A percentile compares a stretch with the other conserved stretches of the same genome.
phyloP scores from a whole-genome alignment of 2,888 invertebrate species.

The Oscheius sp. region DNA sequence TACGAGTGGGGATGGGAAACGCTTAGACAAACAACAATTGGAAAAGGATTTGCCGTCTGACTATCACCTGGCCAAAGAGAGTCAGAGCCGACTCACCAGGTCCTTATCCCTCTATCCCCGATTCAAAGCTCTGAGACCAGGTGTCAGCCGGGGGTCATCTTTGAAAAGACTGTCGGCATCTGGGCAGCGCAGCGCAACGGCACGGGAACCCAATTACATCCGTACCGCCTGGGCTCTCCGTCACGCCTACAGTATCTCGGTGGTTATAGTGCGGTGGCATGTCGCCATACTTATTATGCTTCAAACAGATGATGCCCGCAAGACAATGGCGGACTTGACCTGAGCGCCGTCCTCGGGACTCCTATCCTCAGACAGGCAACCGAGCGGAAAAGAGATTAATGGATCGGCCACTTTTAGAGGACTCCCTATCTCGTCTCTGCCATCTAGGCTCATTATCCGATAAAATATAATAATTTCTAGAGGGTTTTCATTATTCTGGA shows the following conservation, averaged over 20 bases:
- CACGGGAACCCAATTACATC: slow-evolving; percentile 21
- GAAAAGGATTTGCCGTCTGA: too few relatives aligned
- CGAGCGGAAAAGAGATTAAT: slow-evolving; percentile 11
- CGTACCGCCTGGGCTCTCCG: slow-evolving; percentile 18
- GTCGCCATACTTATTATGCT: slow-evolving; percentile 26
- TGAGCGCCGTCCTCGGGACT: slow-evolving; percentile 3
- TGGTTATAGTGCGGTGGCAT: slow-evolving; percentile 16
- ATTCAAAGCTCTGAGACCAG: too few relatives aligned
- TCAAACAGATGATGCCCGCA: slow-evolving; percentile 21
- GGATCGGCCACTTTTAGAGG: too few relatives aligned
- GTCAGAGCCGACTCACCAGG: too few relatives aligned
- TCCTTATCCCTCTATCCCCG: too few relatives aligned
- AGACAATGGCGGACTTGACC: slow-evolving; percentile 27
- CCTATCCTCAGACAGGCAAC: slow-evolving; percentile 16
- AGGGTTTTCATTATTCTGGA: too few relatives aligned
- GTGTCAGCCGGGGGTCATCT: slow-evolving; percentile 11
- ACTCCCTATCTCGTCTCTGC: too few relatives aligned
- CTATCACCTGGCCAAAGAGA: too few relatives aligned
- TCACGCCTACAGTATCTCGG: slow-evolving; percentile 10
- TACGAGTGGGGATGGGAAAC: too few relatives aligned
- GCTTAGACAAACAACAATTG: too few relatives aligned
- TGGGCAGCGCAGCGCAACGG: slow-evolving; percentile 18
- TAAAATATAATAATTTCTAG: too few relatives aligned
- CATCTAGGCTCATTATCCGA: too few relatives aligned
- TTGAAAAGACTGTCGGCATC: slow-evolving; percentile 25